Conservation (phyloP, 2,888 invertebrate genomes). For the Rhyacophila evoluta region DNA sequence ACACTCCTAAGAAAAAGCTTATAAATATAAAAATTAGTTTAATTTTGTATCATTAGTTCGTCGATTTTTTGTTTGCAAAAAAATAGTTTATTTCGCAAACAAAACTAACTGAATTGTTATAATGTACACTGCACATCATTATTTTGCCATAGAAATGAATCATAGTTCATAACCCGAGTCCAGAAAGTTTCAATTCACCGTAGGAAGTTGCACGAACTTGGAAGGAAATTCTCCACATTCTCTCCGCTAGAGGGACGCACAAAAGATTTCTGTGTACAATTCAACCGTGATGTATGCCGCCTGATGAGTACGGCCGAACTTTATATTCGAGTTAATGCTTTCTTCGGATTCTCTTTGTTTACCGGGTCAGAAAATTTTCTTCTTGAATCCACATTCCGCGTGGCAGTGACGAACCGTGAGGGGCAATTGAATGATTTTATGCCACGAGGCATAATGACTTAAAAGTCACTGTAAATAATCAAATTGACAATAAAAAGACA, state of each 20-base stretch:
- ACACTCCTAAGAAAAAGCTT: no score
- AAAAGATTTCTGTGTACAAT: conserved; percentile 19
- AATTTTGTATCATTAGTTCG: no score
- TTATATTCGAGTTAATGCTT: conserved; percentile 22
- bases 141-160: background rate
- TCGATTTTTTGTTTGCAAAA: no score
- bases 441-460: no score
- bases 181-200: conserved; percentile 1
- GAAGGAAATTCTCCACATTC: background rate
- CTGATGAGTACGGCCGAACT: conserved; percentile 8
- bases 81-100: no score
- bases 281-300: background rate
- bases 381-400: conserved; percentile 16
- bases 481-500: no score
- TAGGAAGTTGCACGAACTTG: background rate
- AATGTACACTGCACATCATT: background rate
- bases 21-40: no score
- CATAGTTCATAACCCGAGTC: background rate
- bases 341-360: conserved; percentile 26
- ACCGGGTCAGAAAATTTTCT: conserved; percentile 26
- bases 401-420: conserved; percentile 33
- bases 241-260: background rate
- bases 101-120: no score
- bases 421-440: no score
- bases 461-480: no score